A percentile compares a stretch with the other conserved stretches of the same genome.
phyloP scores from a whole-genome alignment of 2,888 invertebrate species.

The Pinctada fucata region DNA sequence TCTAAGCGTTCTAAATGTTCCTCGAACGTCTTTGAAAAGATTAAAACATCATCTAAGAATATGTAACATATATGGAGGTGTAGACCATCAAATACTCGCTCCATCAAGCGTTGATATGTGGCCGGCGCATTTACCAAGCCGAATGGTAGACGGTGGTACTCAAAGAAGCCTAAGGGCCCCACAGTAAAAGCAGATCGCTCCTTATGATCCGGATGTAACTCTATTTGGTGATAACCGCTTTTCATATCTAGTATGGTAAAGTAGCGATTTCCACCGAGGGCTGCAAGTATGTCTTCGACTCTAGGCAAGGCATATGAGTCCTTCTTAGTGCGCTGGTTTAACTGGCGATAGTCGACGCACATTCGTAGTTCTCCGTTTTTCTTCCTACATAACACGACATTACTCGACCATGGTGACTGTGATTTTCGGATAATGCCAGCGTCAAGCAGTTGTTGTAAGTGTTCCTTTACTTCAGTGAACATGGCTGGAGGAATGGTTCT shows the following conservation, averaged over 20 bases:
- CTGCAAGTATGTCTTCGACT: conserved; percentile 30
- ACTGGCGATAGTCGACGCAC: conserved; percentile 27
- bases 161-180: conserved; percentile 45
- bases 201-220: conserved; percentile 34
- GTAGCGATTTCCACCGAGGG: conserved; percentile 22
- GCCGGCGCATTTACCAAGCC: too few relatives aligned
- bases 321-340: too few relatives aligned
- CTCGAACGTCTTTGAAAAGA: too few relatives aligned
- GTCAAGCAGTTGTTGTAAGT: conserved; percentile 39
- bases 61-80: conserved; percentile 34
- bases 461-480: conserved; percentile 37
- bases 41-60: too few relatives aligned
- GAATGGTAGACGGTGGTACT: conserved; percentile 56
- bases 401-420: conserved; percentile 26
- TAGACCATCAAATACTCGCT: conserved; percentile 41
- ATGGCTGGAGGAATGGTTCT: conserved; percentile 29
- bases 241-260: conserved; percentile 34
- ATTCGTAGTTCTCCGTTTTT: too few relatives aligned
- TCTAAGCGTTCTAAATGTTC: conserved; percentile 31
- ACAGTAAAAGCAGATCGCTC: conserved; percentile 39
- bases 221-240: conserved; percentile 33
- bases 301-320: too few relatives aligned
- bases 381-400: too few relatives aligned
- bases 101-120: too few relatives aligned
- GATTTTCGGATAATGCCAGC: conserved; percentile 28